Percentiles rank a stretch among this genome's conserved stretches.
phyloP scores from a whole-genome alignment of 2,797 vertebrate genomes.

The Anniella stebbinsi region DNA sequence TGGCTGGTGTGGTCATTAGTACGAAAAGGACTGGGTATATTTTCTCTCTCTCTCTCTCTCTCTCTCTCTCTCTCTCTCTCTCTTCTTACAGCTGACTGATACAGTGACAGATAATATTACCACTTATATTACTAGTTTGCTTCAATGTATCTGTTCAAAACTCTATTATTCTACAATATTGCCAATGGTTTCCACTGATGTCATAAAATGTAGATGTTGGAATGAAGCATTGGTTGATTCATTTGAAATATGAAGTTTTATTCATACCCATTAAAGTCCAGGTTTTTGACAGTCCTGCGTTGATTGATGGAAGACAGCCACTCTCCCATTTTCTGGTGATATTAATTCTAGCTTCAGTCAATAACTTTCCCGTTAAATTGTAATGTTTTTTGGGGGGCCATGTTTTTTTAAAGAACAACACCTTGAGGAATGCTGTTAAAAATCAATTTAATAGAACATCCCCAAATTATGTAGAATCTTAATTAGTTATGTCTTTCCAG shows the following conservation, averaged over 20 bases:
- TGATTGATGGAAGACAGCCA: conserved; percentile 10
- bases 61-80: no score
- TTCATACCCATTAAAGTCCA: conserved; percentile 10
- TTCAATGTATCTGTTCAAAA: neutral
- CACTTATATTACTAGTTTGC: neutral
- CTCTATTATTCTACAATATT: neutral
- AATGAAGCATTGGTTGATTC: neutral
- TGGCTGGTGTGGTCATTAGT: neutral
- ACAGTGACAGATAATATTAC: neutral
- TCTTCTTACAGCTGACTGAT: neutral
- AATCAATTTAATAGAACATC: neutral
- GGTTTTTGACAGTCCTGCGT: conserved; percentile 15
- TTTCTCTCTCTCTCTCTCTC: no score
- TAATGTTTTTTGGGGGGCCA: neutral
- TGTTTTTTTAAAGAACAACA: neutral
- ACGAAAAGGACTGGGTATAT: neutral
- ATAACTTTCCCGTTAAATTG: conserved; percentile 1
- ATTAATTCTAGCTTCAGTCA: conserved; percentile 24
- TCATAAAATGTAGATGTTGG: neutral
- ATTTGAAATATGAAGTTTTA: conserved; percentile 34
- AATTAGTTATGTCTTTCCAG: neutral
- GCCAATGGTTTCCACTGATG: neutral
- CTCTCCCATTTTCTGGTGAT: conserved; percentile 4
- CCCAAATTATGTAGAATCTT: neutral
- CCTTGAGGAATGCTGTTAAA: neutral